Evolutionary conservation across 1,140 invertebrate genomes (phyloP).

Genomic region (Gryon sp.): DNA sequence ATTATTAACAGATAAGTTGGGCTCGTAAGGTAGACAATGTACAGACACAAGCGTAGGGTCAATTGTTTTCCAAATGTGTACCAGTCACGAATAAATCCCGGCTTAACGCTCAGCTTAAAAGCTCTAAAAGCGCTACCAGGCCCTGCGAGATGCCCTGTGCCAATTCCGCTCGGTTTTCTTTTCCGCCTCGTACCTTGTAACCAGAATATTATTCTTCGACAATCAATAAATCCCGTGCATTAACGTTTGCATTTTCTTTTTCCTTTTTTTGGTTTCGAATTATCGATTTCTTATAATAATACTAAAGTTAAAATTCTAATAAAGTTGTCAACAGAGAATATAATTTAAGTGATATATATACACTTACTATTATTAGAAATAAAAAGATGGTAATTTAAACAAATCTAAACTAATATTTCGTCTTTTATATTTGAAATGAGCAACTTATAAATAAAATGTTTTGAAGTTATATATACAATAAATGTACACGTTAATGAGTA

Average conservation of each 20-base stretch:
- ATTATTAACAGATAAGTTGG: slow-evolving; percentile 57
- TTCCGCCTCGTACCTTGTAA: slow-evolving; percentile 31
- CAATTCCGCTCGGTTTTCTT: slow-evolving; percentile 59
- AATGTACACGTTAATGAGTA: slow-evolving; percentile 18
- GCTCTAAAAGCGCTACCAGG: slow-evolving; percentile 70
- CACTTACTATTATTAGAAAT: too few species aligned
- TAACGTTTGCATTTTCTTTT: slow-evolving; percentile 11
- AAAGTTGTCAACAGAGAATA: too few species aligned
- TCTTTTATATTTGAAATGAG: too few species aligned
- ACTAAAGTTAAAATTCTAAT: too few species aligned
- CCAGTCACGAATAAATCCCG: slow-evolving; percentile 74
- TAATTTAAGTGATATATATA: too few species aligned
- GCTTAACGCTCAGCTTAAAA: slow-evolving; percentile 75
- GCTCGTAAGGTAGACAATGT: slow-evolving; percentile 57
- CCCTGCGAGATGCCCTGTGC: slow-evolving; percentile 39
- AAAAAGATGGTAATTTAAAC: too few species aligned
- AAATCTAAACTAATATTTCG: too few species aligned
- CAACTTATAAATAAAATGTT: too few species aligned
- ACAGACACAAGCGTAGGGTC: slow-evolving; percentile 58
- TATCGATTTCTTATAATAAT: too few species aligned
- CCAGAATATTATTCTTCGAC: slow-evolving; percentile 53
- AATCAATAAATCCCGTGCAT: slow-evolving; percentile 30
- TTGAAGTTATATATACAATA: too few species aligned
- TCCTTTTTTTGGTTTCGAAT: background rate
- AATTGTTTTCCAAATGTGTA: slow-evolving; percentile 74